A percentile compares a stretch with the other conserved stretches of the same genome.
Conservation (phyloP, 1,140 invertebrate genomes). For the Pseudomyrmex pallidus region DNA sequence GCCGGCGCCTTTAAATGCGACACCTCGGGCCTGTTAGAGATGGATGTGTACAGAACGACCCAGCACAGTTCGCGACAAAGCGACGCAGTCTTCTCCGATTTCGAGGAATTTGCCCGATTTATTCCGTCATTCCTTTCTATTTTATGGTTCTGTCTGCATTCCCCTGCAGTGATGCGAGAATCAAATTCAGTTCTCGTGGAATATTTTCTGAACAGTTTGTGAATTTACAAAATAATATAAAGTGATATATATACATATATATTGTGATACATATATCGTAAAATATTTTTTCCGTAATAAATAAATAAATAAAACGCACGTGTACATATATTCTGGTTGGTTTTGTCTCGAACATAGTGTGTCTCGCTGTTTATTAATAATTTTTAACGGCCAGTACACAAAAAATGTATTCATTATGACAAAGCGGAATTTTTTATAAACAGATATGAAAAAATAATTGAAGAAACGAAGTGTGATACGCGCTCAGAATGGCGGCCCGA, state of each 20-base stretch:
- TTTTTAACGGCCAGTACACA: not conserved
- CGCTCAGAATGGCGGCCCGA: constrained; percentile 18
- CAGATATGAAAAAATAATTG: constrained; percentile 16
- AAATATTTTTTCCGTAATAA: not conserved
- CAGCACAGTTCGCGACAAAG: constrained; percentile 57
- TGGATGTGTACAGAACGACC: not conserved
- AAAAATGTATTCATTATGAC: not conserved
- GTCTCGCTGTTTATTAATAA: not conserved
- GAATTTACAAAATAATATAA: not conserved
- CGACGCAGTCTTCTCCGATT: constrained; percentile 14
- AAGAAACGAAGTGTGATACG: constrained; percentile 24
- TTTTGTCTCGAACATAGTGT: not conserved
- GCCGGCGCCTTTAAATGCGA: constrained; percentile 68
- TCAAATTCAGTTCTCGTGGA: not conserved
- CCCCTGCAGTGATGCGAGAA: not conserved
- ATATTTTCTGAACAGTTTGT: constrained; percentile 3
- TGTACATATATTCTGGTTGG: not conserved
- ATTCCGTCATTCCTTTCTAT: constrained; percentile 25
- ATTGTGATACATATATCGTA: not conserved
- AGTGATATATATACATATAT: no score
- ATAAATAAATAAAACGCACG: not conserved
- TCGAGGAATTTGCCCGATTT: constrained; percentile 7
- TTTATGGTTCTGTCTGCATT: constrained; percentile 3
- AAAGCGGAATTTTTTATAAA: constrained; percentile 4
- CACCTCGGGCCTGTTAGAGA: constrained; percentile 46